Base-by-base conservation (phyloP, 2,888 invertebrate genomes). In the Micoletzkya japonica region DNA sequence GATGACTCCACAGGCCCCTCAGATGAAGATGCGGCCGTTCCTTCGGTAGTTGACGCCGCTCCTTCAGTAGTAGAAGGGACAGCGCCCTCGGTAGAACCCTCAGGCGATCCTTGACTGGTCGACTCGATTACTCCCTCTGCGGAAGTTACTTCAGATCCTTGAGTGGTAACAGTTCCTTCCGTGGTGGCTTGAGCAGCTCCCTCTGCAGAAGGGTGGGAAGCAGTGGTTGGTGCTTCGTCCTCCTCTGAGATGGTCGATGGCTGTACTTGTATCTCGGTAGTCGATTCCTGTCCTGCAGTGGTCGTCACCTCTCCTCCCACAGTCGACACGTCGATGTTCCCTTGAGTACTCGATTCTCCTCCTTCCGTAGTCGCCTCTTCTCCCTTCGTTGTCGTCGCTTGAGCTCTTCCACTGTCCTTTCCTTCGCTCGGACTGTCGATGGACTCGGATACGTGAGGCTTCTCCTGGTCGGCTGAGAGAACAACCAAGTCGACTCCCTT, bases 251-350 rank as follows among this genome's bases (percentile, higher is more conserved):
- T n/a, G n/a, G n/a, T n/a, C n/a, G n/a, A n/a, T n/a, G n/a, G n/a
- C n/a, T n/a, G n/a, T n/a, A n/a, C n/a, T n/a, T n/a, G n/a, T n/a
- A n/a, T n/a, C n/a, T n/a, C n/a, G n/a, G n/a, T n/a, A n/a, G n/a
- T n/a, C n/a, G n/a, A n/a, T n/a, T n/a, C n/a, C n/a, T n/a, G n/a
- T n/a, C n/a, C n/a, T 6, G 70, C 49, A 14, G 63, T 63, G 17
- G 73, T 74, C 0, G 67, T 30, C 69, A 67, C 70, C 26, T 63
- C 70, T 58, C 56, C 71, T 36, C 54, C 69, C 24, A 30, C 52
- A 39, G 44, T 30, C n/a, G 57, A 57, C 6, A 32, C 37, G n/a
- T n/a, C n/a, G n/a, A n/a, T n/a, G n/a, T n/a, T n/a, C n/a, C n/a
- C 30, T 28, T 37, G 74, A 17, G 56, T 28, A 6, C 28, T 72